Conservation (phyloP, 2,888 invertebrate genomes). For the Portevinia maculata region DNA sequence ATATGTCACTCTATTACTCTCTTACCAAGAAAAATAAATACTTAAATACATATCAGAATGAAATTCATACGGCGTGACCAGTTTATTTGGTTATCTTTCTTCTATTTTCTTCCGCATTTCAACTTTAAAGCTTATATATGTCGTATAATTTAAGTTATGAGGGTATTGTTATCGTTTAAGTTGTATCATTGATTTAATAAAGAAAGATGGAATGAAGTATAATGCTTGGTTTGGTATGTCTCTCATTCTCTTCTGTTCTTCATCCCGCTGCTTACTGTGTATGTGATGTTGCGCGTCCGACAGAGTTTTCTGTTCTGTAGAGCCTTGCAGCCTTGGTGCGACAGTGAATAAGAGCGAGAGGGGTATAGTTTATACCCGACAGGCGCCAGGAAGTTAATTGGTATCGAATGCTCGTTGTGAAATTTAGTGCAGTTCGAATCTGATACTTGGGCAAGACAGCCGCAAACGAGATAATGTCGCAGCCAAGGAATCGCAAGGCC, state of each 20-base stretch:
- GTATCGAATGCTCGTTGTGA: neutral
- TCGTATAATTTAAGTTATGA: too few relatives aligned
- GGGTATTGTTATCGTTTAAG: too few relatives aligned
- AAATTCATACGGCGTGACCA: too few relatives aligned
- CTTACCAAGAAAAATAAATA: too few relatives aligned
- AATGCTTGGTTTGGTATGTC: neutral
- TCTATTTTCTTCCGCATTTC: too few relatives aligned
- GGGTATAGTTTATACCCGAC: neutral
- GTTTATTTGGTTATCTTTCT: too few relatives aligned
- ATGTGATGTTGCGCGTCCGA: constrained; percentile 3
- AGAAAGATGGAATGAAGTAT: constrained; percentile 1
- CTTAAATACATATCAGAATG: too few relatives aligned
- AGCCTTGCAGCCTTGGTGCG: constrained; percentile 4
- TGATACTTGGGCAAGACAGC: constrained; percentile 7
- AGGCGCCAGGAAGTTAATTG: too few relatives aligned
- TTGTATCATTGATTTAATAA: neutral
- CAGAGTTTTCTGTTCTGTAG: constrained; percentile 8
- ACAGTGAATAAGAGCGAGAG: constrained; percentile 11
- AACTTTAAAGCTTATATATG: too few relatives aligned
- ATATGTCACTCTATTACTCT: too few relatives aligned
- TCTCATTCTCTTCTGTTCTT: constrained; percentile 10
- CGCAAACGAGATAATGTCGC: neutral
- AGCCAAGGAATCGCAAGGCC: neutral
- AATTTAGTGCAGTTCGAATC: neutral
- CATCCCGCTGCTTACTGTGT: constrained; percentile 10